Conservation (phyloP, 2,113 vertebrate genomes). For the Amia ocellicauda region DNA sequence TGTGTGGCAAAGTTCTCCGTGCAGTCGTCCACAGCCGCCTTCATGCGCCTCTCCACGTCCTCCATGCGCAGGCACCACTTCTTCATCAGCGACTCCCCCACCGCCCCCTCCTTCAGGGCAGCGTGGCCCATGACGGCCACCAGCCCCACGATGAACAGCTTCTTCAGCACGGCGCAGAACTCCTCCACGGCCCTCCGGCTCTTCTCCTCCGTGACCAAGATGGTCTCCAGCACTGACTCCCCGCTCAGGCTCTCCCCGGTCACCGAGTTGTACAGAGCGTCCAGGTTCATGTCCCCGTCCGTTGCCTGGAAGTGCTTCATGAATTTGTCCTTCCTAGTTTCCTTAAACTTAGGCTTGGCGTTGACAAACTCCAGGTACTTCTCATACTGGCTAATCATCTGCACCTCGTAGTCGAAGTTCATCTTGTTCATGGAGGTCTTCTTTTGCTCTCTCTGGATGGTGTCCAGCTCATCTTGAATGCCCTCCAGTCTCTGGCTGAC, state of each 20-base stretch:
- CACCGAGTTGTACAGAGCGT: slow-evolving; percentile 62
- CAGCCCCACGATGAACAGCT: slow-evolving; percentile 68
- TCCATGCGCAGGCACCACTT: slow-evolving; percentile 68
- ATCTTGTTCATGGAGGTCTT: slow-evolving; percentile 63
- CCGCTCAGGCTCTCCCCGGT: slow-evolving; percentile 52
- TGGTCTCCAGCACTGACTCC: slow-evolving; percentile 57
- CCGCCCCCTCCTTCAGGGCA: slow-evolving; percentile 57
- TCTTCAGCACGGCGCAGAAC: slow-evolving; percentile 69
- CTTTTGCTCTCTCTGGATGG: slow-evolving; percentile 58
- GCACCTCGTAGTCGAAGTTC: slow-evolving; percentile 64
- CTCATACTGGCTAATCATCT: slow-evolving; percentile 71
- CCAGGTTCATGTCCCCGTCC: slow-evolving; percentile 58
- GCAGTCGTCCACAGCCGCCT: slow-evolving; percentile 68
- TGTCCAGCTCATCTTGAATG: slow-evolving; percentile 58
- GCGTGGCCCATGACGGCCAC: slow-evolving; percentile 67
- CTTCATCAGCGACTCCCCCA: slow-evolving; percentile 56
- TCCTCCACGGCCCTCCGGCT: slow-evolving; percentile 65
- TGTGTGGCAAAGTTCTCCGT: slow-evolving; percentile 60
- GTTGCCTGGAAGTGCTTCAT: slow-evolving; percentile 66
- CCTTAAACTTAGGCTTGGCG: slow-evolving; percentile 60
- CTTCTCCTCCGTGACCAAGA: slow-evolving; percentile 51
- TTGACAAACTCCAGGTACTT: slow-evolving; percentile 71
- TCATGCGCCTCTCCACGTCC: slow-evolving; percentile 66
- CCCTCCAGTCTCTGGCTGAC: slow-evolving; percentile 63
- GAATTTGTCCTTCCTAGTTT: slow-evolving; percentile 70